Evolutionary conservation across 2,797 vertebrate species (phyloP).

Genomic region (Clarias laeviceps): DNA sequence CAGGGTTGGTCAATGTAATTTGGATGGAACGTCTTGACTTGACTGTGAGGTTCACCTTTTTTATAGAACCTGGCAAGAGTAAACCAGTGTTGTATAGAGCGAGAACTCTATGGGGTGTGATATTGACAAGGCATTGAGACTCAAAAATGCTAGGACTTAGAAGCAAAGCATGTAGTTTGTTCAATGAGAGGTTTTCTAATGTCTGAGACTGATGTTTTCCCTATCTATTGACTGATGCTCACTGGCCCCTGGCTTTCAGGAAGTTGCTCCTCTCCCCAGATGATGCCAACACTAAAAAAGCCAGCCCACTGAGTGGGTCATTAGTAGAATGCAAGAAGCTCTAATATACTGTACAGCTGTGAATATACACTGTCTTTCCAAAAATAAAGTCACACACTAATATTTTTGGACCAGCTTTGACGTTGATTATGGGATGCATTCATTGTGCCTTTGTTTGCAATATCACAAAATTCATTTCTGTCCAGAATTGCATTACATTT

Average conservation of each 20-base stretch:
- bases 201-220: no score
- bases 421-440: no score
- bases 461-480: no score
- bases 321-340: not conserved
- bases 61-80: not conserved
- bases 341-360: not conserved
- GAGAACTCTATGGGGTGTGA: not conserved
- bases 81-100: not conserved
- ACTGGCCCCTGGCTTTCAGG: not conserved
- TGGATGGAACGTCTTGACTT: not conserved
- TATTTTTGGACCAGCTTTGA: no score
- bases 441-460: no score
- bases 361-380: not conserved
- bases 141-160: not conserved
- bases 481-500: no score
- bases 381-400: no score
- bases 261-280: not conserved
- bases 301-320: not conserved
- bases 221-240: not conserved
- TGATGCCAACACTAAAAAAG: not conserved
- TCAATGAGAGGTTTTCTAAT: not conserved
- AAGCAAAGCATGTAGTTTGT: not conserved
- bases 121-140: not conserved
- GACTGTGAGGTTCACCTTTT: not conserved
- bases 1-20: no score